Conservation (phyloP, 2,113 vertebrate genomes). For the Salvelinus namaycush region DNA sequence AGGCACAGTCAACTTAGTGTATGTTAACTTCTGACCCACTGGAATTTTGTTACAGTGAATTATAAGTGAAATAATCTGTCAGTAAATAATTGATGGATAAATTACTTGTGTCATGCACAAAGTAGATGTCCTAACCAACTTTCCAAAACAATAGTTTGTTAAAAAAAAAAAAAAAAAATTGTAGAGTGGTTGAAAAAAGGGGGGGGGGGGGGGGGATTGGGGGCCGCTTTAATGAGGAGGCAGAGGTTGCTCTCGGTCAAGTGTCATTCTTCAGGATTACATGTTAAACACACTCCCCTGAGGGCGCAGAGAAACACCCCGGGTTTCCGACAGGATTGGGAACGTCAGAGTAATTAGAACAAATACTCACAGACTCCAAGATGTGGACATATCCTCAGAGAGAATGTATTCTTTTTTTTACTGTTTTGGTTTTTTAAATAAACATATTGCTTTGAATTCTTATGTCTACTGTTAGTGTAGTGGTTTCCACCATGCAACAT, state of each 20-base stretch:
- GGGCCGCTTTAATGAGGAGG: conserved; percentile 63
- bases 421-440: conserved; percentile 53
- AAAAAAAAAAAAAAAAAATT: accelerated
- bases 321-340: conserved; percentile 55
- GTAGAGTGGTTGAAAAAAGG: too few relatives aligned
- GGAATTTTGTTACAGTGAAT: too few relatives aligned
- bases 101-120: too few relatives aligned
- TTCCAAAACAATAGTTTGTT: too few relatives aligned
- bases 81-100: too few relatives aligned
- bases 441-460: conserved; percentile 57
- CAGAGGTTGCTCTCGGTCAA: conserved; percentile 66
- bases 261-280: conserved; percentile 58
- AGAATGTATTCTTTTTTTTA: conserved; percentile 20
- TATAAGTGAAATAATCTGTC: too few relatives aligned
- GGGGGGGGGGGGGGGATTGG: not conserved
- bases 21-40: too few relatives aligned
- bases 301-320: conserved; percentile 50
- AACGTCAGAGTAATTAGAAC: conserved; percentile 66
- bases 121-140: too few relatives aligned
- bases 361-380: conserved; percentile 35
- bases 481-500: conserved; percentile 31
- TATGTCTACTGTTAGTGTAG: conserved; percentile 37
- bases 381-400: conserved; percentile 32
- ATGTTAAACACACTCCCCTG: conserved; percentile 63
- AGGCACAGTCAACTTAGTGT: too few relatives aligned